phyloP scores from a whole-genome alignment of 2,888 invertebrate genomes.

The Drosophila atroscutellata region DNA sequence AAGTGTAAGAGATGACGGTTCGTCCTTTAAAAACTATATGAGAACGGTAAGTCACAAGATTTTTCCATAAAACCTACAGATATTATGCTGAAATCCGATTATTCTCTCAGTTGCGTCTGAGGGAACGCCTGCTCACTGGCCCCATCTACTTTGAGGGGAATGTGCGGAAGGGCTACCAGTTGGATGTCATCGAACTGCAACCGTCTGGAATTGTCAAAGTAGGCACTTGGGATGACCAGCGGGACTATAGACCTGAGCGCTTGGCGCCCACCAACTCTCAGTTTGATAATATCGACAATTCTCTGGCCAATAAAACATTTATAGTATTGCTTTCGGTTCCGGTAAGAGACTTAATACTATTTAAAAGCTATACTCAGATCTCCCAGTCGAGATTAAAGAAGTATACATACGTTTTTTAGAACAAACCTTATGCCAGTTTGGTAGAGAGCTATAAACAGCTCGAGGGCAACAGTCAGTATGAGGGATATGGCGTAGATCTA shows the following conservation, averaged over 20 bases:
- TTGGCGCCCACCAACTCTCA: slow-evolving; percentile 83
- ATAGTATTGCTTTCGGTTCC: slow-evolving; percentile 89
- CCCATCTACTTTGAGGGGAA: slow-evolving; percentile 92
- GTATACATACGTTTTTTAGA: slow-evolving; percentile 46
- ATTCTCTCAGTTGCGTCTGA: slow-evolving; percentile 63
- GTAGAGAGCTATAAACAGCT: slow-evolving; percentile 89
- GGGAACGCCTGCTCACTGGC: slow-evolving; percentile 87
- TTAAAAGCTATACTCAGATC: not conserved
- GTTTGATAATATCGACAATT: slow-evolving; percentile 86
- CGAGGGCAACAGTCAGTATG: slow-evolving; percentile 92
- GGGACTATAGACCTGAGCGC: slow-evolving; percentile 87
- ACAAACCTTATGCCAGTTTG: slow-evolving; percentile 94
- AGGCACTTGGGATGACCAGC: slow-evolving; percentile 90
- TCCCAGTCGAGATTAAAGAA: not conserved
- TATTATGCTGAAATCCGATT: not conserved
- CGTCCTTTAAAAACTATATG: slow-evolving; percentile 92
- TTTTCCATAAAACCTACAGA: not conserved
- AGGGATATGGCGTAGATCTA: slow-evolving; percentile 95
- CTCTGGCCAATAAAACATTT: slow-evolving; percentile 90
- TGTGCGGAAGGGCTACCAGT: slow-evolving; percentile 88
- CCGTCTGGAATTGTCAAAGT: slow-evolving; percentile 88
- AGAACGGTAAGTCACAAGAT: slow-evolving; percentile 66
- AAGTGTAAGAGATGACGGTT: slow-evolving; percentile 91
- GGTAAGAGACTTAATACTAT: slow-evolving; percentile 73
- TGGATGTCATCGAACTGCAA: slow-evolving; percentile 89